A percentile compares a stretch with the other conserved stretches of the same genome.
Evolutionary conservation across 2,797 vertebrate species (phyloP).

Genomic region (Falco berigora): DNA sequence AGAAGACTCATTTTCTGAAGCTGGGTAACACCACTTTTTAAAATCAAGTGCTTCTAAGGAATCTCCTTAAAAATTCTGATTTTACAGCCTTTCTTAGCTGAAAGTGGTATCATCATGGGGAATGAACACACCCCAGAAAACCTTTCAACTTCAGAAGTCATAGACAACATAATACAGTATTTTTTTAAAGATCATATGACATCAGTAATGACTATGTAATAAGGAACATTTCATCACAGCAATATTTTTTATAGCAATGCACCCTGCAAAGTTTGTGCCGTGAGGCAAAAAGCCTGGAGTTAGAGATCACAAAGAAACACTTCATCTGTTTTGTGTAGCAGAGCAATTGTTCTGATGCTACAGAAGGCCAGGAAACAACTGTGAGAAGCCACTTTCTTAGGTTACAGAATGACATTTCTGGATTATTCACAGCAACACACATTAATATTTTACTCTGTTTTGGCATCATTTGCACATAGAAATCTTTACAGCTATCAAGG

Average conservation of each 20-base stretch:
- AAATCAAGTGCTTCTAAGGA: background rate
- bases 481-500: background rate
- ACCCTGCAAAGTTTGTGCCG: background rate
- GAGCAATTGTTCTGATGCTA: background rate
- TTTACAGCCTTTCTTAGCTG: background rate
- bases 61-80: background rate
- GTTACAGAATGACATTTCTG: conserved; percentile 3
- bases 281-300: background rate
- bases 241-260: background rate
- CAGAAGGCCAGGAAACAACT: background rate
- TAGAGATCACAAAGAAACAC: background rate
- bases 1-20: background rate
- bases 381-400: background rate
- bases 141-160: background rate
- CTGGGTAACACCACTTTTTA: background rate
- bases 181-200: background rate
- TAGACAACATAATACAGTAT: background rate
- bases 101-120: background rate
- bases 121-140: background rate
- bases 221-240: background rate
- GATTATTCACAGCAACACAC: conserved; percentile 9
- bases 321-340: background rate
- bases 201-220: background rate
- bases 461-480: background rate
- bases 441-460: conserved; percentile 32